phyloP scores from a whole-genome alignment of 1,140 invertebrate species.

The Nasonia giraulti region DNA sequence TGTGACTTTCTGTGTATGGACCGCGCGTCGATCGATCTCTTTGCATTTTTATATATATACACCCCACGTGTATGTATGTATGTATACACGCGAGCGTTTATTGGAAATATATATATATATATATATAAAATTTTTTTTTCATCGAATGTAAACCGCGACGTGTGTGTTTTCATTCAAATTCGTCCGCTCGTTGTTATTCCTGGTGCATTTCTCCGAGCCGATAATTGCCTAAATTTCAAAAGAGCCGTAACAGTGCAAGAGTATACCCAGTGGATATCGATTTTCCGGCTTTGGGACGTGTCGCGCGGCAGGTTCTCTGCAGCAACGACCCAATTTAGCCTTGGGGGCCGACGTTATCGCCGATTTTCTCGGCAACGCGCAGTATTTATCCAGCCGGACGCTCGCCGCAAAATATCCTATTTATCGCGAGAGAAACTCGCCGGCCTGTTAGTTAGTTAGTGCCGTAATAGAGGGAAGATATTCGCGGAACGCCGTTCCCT shows the following conservation, averaged over 20 bases:
- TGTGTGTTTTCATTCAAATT: too few relatives aligned
- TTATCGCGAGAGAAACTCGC: neutral
- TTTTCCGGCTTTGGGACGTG: neutral
- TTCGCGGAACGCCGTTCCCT: neutral
- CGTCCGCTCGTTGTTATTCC: too few relatives aligned
- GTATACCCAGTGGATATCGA: constrained; percentile 5
- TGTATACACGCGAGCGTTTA: too few relatives aligned
- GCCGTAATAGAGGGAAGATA: neutral
- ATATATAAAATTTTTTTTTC: too few relatives aligned
- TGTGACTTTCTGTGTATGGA: too few relatives aligned
- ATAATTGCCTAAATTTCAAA: neutral
- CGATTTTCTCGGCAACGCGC: neutral
- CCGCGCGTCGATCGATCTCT: too few relatives aligned
- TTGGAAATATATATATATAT: too few relatives aligned
- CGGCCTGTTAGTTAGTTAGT: neutral
- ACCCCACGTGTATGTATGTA: too few relatives aligned
- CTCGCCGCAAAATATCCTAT: neutral
- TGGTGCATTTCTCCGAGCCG: too few relatives aligned
- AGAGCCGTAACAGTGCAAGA: neutral
- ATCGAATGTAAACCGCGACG: too few relatives aligned
- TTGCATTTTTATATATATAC: too few relatives aligned
- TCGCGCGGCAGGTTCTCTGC: neutral
- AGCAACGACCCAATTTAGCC: constrained; percentile 21
- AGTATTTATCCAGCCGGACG: neutral
- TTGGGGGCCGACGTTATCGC: neutral